Conservation (phyloP, 2,888 invertebrate genomes). For the Epistrophella euchroma region DNA sequence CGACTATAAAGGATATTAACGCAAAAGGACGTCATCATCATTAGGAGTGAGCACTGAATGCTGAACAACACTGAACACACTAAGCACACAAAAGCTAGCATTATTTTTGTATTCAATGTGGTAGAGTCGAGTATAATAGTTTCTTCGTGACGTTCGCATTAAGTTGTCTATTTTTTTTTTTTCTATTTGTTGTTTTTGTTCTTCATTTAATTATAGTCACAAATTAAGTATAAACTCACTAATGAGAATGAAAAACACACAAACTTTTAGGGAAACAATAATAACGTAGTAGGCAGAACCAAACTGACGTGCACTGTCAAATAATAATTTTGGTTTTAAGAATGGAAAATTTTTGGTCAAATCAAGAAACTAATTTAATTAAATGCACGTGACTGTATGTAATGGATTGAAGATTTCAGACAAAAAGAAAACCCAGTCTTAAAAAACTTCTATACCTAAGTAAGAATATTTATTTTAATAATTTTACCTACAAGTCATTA, state of each 20-base stretch:
- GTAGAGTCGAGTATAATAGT: constrained; percentile 23
- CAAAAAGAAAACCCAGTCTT: too few species aligned
- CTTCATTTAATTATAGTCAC: constrained; percentile 24
- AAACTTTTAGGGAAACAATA: not conserved
- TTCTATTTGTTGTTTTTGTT: constrained; percentile 5
- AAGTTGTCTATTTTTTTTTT: constrained; percentile 27
- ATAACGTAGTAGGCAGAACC: not conserved
- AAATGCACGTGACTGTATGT: not conserved
- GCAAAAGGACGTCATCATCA: constrained; percentile 55
- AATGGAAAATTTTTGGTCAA: not conserved
- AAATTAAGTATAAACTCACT: constrained; percentile 21
- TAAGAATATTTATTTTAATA: too few species aligned
- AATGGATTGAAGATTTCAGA: too few species aligned
- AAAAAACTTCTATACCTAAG: too few species aligned
- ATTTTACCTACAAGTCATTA: too few species aligned
- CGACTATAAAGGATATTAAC: constrained; percentile 41
- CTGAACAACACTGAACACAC: not conserved
- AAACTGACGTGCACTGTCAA: constrained; percentile 3
- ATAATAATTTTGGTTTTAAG: not conserved
- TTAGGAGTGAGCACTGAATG: constrained; percentile 23
- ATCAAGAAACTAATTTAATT: not conserved
- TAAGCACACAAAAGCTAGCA: constrained; percentile 32
- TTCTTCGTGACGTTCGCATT: constrained; percentile 39
- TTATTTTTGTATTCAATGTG: constrained; percentile 31
- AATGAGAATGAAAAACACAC: constrained; percentile 14